Evolutionary conservation across 2,113 vertebrate species (phyloP).

Genomic region (Otis tarda): DNA sequence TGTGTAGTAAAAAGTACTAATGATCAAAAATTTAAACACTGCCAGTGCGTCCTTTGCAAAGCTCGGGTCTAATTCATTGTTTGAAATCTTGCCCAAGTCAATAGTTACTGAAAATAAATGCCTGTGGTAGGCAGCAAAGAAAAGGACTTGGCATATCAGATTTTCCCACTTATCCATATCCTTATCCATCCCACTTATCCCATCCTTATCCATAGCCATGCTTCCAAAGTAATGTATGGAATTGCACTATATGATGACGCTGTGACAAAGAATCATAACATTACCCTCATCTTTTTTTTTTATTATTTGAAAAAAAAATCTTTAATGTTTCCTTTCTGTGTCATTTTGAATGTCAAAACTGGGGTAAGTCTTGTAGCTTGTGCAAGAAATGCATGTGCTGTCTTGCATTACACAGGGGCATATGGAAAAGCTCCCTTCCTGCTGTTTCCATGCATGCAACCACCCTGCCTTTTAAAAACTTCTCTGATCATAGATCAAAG

Average conservation of each 20-base stretch:
- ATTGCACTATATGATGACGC: not conserved
- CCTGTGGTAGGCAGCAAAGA: not conserved
- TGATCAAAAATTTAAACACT: not conserved
- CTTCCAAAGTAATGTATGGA: not conserved
- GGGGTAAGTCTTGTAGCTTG: not conserved
- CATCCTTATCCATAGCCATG: not conserved
- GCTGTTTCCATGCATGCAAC: not conserved
- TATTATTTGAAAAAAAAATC: not conserved
- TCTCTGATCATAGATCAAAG: not conserved
- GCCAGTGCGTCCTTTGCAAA: not conserved
- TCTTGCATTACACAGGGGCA: not conserved
- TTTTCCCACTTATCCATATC: not conserved
- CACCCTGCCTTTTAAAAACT: not conserved
- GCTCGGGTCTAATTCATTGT: not conserved
- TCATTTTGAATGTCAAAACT: not conserved
- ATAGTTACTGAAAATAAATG: not conserved
- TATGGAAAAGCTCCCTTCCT: not conserved
- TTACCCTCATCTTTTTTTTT: fast-evolving
- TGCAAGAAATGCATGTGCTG: not conserved
- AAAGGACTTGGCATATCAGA: not conserved
- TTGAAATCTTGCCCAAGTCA: not conserved
- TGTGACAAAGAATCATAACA: not conserved
- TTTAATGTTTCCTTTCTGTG: not conserved
- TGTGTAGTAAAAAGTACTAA: not conserved
- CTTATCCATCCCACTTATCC: too few species aligned